Conservation (phyloP, 2,888 invertebrate species). For the Caenorhabditis zanzibari region DNA sequence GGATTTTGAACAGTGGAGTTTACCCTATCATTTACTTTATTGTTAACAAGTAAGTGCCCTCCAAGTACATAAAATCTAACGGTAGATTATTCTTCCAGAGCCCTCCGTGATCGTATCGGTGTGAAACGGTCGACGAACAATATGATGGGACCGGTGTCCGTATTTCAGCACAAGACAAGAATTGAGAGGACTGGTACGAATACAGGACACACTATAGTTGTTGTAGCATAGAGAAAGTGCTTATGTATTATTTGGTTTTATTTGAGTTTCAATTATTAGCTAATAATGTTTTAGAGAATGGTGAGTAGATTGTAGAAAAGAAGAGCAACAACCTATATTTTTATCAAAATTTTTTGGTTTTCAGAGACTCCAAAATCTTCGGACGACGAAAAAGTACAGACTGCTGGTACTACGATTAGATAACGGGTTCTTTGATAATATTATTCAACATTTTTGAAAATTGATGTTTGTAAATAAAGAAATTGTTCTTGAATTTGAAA, state of each 20-base stretch:
- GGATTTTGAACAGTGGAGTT: slow-evolving; percentile 79
- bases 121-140: slow-evolving; percentile 44
- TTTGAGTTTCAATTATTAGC: background rate
- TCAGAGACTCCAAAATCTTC: slow-evolving; percentile 29
- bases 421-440: background rate
- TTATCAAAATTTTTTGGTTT: background rate
- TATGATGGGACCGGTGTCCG: slow-evolving; percentile 33
- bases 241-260: slow-evolving; percentile 1
- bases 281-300: background rate
- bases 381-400: background rate
- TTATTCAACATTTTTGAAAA: background rate
- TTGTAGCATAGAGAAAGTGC: slow-evolving; percentile 5
- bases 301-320: background rate
- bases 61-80: too few species aligned
- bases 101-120: slow-evolving; percentile 61
- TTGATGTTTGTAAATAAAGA: background rate
- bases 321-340: background rate
- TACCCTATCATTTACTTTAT: slow-evolving; percentile 78
- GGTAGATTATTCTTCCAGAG: slow-evolving; percentile 44
- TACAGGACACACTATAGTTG: slow-evolving; percentile 40
- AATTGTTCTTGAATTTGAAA: background rate
- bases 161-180: slow-evolving; percentile 43
- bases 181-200: slow-evolving; percentile 52
- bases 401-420: background rate
- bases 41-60: slow-evolving; percentile 74